Conservation (phyloP, 2,113 vertebrate species). For the Otocyon megalotis region DNA sequence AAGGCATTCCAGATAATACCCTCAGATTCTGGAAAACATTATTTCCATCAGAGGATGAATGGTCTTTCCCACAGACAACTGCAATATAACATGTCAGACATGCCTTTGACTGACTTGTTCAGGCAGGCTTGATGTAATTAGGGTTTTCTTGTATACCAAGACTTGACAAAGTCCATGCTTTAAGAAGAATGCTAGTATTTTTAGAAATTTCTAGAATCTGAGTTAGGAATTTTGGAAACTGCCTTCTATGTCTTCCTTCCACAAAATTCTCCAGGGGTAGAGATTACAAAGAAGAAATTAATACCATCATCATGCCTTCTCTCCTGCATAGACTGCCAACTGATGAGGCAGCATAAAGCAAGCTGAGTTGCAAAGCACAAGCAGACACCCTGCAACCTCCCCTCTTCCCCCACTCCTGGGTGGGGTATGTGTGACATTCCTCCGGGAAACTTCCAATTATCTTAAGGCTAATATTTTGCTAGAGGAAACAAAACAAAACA, state of each 20-base stretch:
- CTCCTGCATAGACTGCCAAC: neutral
- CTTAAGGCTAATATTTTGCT: too few relatives aligned
- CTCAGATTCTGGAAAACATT: neutral
- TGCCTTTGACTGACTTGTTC: neutral
- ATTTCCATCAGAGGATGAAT: neutral
- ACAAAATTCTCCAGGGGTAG: neutral
- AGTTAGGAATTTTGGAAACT: conserved; percentile 3
- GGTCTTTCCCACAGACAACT: neutral
- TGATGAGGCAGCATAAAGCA: neutral
- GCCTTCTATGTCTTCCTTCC: neutral
- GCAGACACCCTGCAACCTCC: neutral
- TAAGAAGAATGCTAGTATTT: neutral
- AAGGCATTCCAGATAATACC: neutral
- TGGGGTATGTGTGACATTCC: neutral
- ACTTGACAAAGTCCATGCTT: neutral
- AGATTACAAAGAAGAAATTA: neutral
- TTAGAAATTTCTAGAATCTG: neutral
- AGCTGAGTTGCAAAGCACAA: neutral
- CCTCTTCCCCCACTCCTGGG: neutral
- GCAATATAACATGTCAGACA: neutral
- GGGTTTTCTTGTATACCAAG: neutral
- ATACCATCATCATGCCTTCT: neutral
- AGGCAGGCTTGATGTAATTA: neutral
- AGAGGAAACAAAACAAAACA: too few relatives aligned
- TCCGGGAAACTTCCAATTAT: neutral